These are phyloP conservation scores for Halisarca cf. caerulea DNA, from an alignment of 37 sponge, comb jelly and placozoan species.

Conservation along the genomic window DNA sequence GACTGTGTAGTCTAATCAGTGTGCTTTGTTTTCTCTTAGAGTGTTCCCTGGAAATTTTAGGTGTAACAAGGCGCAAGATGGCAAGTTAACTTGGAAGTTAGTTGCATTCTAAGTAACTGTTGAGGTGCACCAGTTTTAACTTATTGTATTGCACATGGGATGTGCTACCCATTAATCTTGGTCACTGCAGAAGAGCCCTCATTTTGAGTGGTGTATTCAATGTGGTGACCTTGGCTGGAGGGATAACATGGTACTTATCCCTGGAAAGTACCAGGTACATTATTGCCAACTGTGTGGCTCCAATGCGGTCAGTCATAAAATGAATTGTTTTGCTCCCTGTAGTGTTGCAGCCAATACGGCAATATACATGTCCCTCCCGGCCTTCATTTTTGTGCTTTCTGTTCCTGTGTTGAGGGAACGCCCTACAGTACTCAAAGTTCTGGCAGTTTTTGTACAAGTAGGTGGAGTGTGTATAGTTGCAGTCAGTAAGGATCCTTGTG, in stretches of 20 bases:
- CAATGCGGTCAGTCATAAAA: neutral
- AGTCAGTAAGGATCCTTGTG: neutral
- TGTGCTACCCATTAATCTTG: neutral
- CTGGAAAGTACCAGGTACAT: conserved; percentile 58
- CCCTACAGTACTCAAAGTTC: conserved; percentile 72
- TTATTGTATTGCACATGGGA: neutral
- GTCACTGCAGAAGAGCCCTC: conserved; percentile 21
- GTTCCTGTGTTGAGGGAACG: conserved; percentile 76
- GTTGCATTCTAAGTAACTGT: no score
- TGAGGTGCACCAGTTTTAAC: no score
- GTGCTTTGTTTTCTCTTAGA: conserved; percentile 28
- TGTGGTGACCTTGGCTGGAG: conserved; percentile 5
- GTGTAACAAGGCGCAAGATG: conserved; percentile 60
- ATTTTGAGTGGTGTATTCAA: conserved; percentile 36
- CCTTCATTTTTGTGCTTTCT: conserved; percentile 70
- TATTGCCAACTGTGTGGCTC: no score
- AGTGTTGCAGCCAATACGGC: conserved; percentile 85
- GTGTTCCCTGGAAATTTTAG: conserved; percentile 55
- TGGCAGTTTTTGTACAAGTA: conserved; percentile 24
- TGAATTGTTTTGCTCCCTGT: neutral
- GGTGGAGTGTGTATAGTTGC: conserved; percentile 17
- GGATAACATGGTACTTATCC: conserved; percentile 67
- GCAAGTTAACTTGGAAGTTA: conserved; percentile 49
- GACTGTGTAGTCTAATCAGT: no score
- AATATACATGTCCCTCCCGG: conserved; percentile 73